These are phyloP conservation scores for Eurytoma californica DNA, from an alignment of 2,888 invertebrate genomes.

Conservation along the genomic window DNA sequence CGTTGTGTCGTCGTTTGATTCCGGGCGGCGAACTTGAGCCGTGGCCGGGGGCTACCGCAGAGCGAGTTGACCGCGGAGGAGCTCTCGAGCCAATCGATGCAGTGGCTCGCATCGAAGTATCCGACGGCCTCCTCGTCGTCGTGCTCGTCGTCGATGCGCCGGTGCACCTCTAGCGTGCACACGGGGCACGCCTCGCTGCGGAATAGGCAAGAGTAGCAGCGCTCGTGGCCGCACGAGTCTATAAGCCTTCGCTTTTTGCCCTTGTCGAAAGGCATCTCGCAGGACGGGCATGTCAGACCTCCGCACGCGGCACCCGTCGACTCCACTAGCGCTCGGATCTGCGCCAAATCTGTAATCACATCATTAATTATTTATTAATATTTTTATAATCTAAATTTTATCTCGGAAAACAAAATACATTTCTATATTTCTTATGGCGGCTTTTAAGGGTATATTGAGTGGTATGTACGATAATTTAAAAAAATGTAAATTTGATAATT, in stretches of 20 bases:
- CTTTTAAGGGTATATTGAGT: no score
- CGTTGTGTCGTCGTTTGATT: slow-evolving; percentile 46
- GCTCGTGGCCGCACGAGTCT: slow-evolving; percentile 96
- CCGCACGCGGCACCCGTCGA: slow-evolving; percentile 80
- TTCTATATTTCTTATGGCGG: no score
- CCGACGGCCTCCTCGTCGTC: slow-evolving; percentile 56
- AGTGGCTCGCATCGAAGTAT: slow-evolving; percentile 56
- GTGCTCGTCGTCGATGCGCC: slow-evolving; percentile 66
- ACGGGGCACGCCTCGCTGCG: slow-evolving; percentile 93
- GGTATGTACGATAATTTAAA: no score
- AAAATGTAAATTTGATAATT: no score
- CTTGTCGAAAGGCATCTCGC: slow-evolving; percentile 96
- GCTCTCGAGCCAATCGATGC: slow-evolving; percentile 70
- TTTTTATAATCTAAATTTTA: no score
- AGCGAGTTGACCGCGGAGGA: slow-evolving; percentile 71
- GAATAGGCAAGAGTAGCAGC: slow-evolving; percentile 96
- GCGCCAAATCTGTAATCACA: slow-evolving; percentile 85
- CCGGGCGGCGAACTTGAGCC: slow-evolving; percentile 64
- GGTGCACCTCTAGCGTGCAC: slow-evolving; percentile 77
- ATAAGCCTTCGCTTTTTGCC: slow-evolving; percentile 96
- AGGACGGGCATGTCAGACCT: slow-evolving; percentile 83
- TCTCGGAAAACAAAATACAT: no score
- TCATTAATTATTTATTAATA: no score
- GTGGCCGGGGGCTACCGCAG: slow-evolving; percentile 71
- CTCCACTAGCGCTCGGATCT: slow-evolving; percentile 87